phyloP scores from a whole-genome alignment of 2,797 vertebrate genomes.

The Prunella strophiata region DNA sequence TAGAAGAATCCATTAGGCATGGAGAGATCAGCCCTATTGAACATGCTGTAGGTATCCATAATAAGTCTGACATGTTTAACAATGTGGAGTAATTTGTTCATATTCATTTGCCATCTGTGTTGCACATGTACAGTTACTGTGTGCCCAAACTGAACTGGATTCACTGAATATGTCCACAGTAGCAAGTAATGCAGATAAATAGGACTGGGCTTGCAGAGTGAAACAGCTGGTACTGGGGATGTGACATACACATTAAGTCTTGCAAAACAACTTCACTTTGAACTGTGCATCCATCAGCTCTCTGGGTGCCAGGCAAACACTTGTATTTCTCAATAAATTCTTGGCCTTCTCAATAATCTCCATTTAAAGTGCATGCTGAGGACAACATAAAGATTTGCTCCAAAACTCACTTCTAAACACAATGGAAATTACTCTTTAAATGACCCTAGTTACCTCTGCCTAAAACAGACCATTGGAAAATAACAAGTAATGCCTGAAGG shows the following conservation, averaged over 20 bases:
- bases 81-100: neutral
- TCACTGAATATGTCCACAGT: neutral
- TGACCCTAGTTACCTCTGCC: neutral
- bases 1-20: neutral
- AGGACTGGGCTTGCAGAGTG: neutral
- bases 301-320: neutral
- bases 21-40: neutral
- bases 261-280: neutral
- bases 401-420: neutral
- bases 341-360: neutral
- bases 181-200: neutral
- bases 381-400: neutral
- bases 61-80: neutral
- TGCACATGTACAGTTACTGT: neutral
- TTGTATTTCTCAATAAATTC: neutral
- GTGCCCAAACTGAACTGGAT: neutral
- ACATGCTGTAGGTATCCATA: neutral
- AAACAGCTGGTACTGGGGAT: neutral
- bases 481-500: neutral
- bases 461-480: neutral
- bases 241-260: neutral
- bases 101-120: slow-evolving; percentile 31
- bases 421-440: neutral
- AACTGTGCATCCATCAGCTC: neutral
- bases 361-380: neutral